These are phyloP conservation scores for Trinorchestia longiramus DNA, from an alignment of 1,140 invertebrate genomes.

Conservation along the genomic window DNA sequence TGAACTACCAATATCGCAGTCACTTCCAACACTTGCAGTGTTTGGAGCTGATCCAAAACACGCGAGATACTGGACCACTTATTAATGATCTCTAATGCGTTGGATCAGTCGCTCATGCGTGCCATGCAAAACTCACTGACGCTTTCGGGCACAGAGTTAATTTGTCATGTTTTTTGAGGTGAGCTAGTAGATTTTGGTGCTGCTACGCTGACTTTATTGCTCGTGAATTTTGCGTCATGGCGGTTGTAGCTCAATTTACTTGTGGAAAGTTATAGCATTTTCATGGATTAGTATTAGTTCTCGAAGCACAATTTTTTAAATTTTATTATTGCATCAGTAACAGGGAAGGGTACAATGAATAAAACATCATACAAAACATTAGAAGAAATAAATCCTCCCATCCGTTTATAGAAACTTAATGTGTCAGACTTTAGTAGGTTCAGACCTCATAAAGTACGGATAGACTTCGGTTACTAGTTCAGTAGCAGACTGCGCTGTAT, in stretches of 20 bases:
- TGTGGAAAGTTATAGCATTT: not conserved
- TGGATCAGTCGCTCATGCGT: not conserved
- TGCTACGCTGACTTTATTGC: not conserved
- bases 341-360: not conserved
- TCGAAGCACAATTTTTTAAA: not conserved
- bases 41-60: not conserved
- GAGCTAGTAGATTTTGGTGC: not conserved
- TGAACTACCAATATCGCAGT: not conserved
- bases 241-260: not conserved
- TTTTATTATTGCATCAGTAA: not conserved
- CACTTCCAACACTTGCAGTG: not conserved
- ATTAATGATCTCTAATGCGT: not conserved
- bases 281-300: not conserved
- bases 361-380: not conserved
- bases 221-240: not conserved
- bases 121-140: not conserved
- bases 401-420: not conserved
- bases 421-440: not conserved
- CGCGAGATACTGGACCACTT: slow-evolving; percentile 13
- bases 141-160: not conserved
- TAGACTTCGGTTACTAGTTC: not conserved
- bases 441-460: not conserved
- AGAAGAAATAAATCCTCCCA: not conserved
- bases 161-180: not conserved
- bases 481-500: not conserved